A percentile compares a stretch with the other conserved stretches of the same genome.
Conservation (phyloP, 1,140 invertebrate genomes). For the Drosophila truncata region DNA sequence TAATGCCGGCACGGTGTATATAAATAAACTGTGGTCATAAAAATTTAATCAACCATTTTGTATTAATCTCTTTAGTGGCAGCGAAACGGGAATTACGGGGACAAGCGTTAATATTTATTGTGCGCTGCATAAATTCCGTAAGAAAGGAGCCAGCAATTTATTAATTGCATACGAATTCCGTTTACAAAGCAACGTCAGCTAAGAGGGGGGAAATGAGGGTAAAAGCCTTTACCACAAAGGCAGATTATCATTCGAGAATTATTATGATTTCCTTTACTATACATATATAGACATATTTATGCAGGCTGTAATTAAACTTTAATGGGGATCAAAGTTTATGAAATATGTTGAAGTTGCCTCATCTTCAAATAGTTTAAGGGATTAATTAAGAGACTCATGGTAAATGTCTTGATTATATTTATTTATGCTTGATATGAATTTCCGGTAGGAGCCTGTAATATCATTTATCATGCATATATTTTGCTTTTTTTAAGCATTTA, state of each 20-base stretch:
- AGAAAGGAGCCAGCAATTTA: constrained; percentile 44
- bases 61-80: constrained; percentile 31
- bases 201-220: not conserved
- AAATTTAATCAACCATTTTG: constrained; percentile 61
- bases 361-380: constrained; percentile 2
- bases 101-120: constrained; percentile 33
- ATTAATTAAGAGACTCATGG: not conserved
- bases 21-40: constrained; percentile 49
- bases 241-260: constrained; percentile 18
- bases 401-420: not conserved
- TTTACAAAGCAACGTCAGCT: not conserved
- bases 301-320: constrained; percentile 1
- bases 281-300: too few relatives aligned
- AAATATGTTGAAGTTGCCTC: not conserved
- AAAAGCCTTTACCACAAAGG: constrained; percentile 5
- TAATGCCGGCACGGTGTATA: constrained; percentile 33
- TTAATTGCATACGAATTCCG: constrained; percentile 43
- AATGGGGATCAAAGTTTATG: not conserved
- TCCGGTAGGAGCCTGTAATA: not conserved
- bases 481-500: not conserved
- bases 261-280: not conserved
- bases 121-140: constrained; percentile 35
- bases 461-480: not conserved
- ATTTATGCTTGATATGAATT: not conserved
- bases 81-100: constrained; percentile 9